Base-by-base conservation (phyloP, 2,797 vertebrate genomes). In the Paramormyrops hopkinsi region DNA sequence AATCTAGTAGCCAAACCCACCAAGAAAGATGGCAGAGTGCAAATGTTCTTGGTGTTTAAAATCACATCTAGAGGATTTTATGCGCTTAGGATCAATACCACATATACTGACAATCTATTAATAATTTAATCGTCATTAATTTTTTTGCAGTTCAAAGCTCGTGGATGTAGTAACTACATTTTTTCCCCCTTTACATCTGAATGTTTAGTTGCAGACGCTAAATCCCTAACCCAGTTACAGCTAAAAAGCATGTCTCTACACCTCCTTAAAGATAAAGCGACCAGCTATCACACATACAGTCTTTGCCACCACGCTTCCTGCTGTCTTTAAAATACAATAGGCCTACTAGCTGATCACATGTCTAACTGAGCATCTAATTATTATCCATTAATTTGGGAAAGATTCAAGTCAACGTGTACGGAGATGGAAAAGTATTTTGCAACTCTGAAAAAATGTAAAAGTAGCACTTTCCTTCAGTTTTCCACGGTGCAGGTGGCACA, bases 401-500 rank as follows among this genome's bases (percentile, higher is more conserved):
- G 3, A 46, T 79, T 79, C 73, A 79, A 79, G 73, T 79, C 41
- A 46, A 19, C 17, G 2, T 46, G 73, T 3, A 19, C 33, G 46
- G 17, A 19, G 17, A 8, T 17, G 1, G 11, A 73, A 25, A 83
- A 48, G 48, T 86, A 29, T 86, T 53, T 25, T n/a, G 12, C 53
- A 4, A 41, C 19, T 87, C 53, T 44, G 29, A 56, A 87, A 87
- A 3, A 0, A 0, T 56, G 2, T 12, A 3, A 87, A 22, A 87
- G 65, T 29, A 17, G 44, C 17, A 69, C 86, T 88, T 89, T 51
- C 48, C 37, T 65, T 65, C 88, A 69, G 51, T 92, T 92, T 92
- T 92, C 93, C 92, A 93, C 92, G 92, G 91, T 90, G 91, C 89
- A 76, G 91, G 90, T 91, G 91, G 92, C 92, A 79, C 37, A 93